phyloP scores from a whole-genome alignment of 1,140 invertebrate species.

The Heliconius melpomene region DNA sequence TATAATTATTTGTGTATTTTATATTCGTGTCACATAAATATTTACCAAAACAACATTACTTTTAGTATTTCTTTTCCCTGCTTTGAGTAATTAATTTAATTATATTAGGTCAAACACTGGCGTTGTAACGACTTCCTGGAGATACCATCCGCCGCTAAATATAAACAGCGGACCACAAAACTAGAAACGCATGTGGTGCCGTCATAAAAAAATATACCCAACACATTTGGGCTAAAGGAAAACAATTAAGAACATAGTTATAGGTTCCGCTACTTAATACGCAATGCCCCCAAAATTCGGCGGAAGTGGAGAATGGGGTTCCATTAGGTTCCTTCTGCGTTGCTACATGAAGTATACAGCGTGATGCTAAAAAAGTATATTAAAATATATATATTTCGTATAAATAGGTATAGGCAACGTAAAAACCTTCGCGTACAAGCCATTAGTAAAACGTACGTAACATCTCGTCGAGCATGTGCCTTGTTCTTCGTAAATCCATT shows the following conservation, averaged over 20 bases:
- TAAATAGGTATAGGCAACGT: neutral
- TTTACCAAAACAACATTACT: neutral
- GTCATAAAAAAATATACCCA: conserved; percentile 7
- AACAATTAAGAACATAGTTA: neutral
- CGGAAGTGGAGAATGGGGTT: too few relatives aligned
- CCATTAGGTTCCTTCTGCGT: too few relatives aligned
- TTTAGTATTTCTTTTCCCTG: neutral
- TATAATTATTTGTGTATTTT: neutral
- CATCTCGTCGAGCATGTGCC: conserved; percentile 8
- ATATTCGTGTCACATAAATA: neutral
- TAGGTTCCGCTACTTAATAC: too few relatives aligned
- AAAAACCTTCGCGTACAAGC: conserved; percentile 21
- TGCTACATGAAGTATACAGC: too few relatives aligned
- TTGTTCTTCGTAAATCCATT: conserved; percentile 22
- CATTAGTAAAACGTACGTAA: conserved; percentile 29
- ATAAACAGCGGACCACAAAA: conserved; percentile 28
- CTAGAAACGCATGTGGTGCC: conserved; percentile 8
- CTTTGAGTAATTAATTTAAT: conserved; percentile 45
- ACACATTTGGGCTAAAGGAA: neutral
- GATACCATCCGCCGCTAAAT: conserved; percentile 40
- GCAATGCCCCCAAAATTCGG: too few relatives aligned
- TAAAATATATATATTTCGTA: neutral
- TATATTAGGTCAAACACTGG: conserved; percentile 56
- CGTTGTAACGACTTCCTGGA: conserved; percentile 59
- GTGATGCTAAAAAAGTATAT: too few relatives aligned